These are phyloP conservation scores for Dolichomitus sp. DNA, from an alignment of 2,888 invertebrate genomes.

Conservation along the genomic window DNA sequence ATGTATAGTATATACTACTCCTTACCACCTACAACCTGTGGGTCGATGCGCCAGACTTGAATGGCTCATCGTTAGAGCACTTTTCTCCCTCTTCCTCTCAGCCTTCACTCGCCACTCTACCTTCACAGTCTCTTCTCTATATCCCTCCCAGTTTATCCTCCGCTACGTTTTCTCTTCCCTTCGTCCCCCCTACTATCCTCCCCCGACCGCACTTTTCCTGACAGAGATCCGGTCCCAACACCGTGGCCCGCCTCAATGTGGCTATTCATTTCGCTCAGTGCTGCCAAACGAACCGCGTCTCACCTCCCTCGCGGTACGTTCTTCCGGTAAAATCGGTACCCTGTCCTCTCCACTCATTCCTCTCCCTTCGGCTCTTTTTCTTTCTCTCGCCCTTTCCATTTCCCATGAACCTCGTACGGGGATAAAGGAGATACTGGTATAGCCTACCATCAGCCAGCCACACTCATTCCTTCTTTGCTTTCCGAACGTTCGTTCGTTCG, in stretches of 20 bases:
- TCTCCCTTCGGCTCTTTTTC: conserved; percentile 14
- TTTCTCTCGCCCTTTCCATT: conserved; percentile 43
- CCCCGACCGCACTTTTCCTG: conserved; percentile 53
- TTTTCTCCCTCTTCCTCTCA: conserved; percentile 66
- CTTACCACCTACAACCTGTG: conserved; percentile 67
- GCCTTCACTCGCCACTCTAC: conserved; percentile 46
- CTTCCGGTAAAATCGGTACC: conserved; percentile 53
- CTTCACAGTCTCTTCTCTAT: conserved; percentile 26
- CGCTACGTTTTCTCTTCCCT: conserved; percentile 42
- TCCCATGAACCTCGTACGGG: conserved; percentile 47
- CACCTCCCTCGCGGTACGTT: conserved; percentile 56
- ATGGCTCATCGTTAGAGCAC: conserved; percentile 77
- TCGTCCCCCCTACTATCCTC: conserved; percentile 34
- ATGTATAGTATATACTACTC: conserved; percentile 42
- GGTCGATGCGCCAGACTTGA: conserved; percentile 74
- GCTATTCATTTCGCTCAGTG: conserved; percentile 72
- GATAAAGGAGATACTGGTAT: conserved; percentile 54
- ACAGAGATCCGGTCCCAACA: conserved; percentile 66
- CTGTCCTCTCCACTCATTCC: conserved; percentile 26
- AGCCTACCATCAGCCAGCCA: conserved; percentile 52
- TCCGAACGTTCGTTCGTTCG: conserved; percentile 24
- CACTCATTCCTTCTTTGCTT: conserved; percentile 44
- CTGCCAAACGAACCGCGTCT: conserved; percentile 70
- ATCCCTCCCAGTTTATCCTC: conserved; percentile 33
- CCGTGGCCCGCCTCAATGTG: conserved; percentile 67